Percentiles rank a stretch among this genome's conserved stretches.
Evolutionary conservation across 1,140 invertebrate genomes (phyloP).

Genomic region (Ridgeia piscesae): DNA sequence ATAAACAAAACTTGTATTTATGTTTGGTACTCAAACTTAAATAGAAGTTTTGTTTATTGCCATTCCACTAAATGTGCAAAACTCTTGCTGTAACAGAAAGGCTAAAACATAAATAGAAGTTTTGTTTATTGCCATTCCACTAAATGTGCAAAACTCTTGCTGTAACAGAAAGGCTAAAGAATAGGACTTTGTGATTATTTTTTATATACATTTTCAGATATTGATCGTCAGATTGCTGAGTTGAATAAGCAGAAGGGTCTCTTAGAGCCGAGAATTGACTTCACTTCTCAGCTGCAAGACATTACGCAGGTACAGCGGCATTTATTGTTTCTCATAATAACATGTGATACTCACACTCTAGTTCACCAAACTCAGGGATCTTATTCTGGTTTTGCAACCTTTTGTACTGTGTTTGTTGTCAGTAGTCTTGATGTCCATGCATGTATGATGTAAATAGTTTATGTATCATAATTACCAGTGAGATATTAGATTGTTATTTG

Average conservation of each 20-base stretch:
- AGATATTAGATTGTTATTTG: not conserved
- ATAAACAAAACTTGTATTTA: constrained; percentile 16
- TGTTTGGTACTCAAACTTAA: too few species aligned
- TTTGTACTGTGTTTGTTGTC: not conserved
- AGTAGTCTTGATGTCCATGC: not conserved
- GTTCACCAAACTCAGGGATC: not conserved
- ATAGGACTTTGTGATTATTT: not conserved
- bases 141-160: too few species aligned
- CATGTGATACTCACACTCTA: not conserved
- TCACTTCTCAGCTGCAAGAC: constrained; percentile 41
- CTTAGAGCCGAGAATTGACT: constrained; percentile 40
- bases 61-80: too few species aligned
- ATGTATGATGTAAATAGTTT: not conserved
- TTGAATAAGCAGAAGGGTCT: constrained; percentile 43
- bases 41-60: too few species aligned
- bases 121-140: too few species aligned
- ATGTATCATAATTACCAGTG: not conserved
- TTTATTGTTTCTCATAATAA: not conserved
- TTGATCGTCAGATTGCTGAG: constrained; percentile 39
- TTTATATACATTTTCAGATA: constrained; percentile 34
- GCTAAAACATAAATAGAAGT: too few species aligned
- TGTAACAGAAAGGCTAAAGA: too few species aligned
- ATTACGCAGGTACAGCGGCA: constrained; percentile 33
- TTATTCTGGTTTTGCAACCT: not conserved
- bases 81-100: too few species aligned